These are phyloP conservation scores for Oenanthe melanoleuca DNA, from an alignment of 2,113 vertebrate genomes.

Conservation along the genomic window DNA sequence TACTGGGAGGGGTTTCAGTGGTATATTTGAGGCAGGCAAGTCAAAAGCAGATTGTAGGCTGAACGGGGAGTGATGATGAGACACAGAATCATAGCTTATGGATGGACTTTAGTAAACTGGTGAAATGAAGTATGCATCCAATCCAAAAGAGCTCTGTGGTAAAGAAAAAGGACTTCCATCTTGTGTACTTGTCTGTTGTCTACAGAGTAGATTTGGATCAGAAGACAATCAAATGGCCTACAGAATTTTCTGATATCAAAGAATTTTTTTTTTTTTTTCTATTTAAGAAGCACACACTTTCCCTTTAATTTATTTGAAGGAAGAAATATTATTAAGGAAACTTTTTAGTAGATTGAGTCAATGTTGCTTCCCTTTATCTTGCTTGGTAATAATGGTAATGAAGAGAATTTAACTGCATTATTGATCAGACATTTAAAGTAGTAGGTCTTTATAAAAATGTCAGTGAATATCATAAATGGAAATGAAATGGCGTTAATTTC, in stretches of 20 bases:
- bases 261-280: not conserved
- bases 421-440: conserved; percentile 28
- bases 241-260: not conserved
- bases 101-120: not conserved
- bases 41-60: not conserved
- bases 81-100: not conserved
- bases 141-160: not conserved
- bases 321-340: not conserved
- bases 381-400: not conserved
- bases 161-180: not conserved
- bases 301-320: not conserved
- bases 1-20: not conserved
- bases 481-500: not conserved
- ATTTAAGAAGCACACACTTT: not conserved
- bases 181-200: not conserved
- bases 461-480: conserved; percentile 30
- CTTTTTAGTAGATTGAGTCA: not conserved
- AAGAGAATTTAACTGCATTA: conserved; percentile 38
- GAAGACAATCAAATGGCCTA: not conserved
- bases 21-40: not conserved
- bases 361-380: not conserved
- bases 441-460: conserved; percentile 7
- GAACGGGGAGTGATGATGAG: not conserved
- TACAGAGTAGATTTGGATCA: not conserved
- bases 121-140: not conserved